Conservation (phyloP, 2,888 invertebrate genomes). For the Drepana falcataria region DNA sequence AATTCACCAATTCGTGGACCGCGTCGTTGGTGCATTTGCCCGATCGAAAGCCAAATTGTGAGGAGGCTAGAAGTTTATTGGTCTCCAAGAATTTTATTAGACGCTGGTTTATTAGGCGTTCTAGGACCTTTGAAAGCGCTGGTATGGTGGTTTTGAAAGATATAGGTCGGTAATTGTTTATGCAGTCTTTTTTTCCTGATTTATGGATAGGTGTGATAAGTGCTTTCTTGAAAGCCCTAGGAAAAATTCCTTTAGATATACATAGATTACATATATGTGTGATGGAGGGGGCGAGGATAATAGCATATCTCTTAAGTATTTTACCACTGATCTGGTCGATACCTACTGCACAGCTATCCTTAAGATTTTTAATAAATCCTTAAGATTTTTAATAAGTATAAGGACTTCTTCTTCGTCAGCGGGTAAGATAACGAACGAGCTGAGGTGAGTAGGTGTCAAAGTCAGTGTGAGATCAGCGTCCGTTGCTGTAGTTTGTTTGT, state of each 20-base stretch:
- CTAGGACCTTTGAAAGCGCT: conserved; percentile 5
- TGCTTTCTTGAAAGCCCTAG: conserved; percentile 1
- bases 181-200: conserved; percentile 4
- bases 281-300: too few relatives aligned
- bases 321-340: too few relatives aligned
- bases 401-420: too few relatives aligned
- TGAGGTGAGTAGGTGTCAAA: too few relatives aligned
- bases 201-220: conserved; percentile 7
- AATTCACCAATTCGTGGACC: not conserved
- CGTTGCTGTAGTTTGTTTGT: too few relatives aligned
- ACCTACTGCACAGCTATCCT: too few relatives aligned
- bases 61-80: conserved; percentile 2
- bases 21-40: conserved; percentile 6
- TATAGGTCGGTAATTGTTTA: conserved; percentile 7
- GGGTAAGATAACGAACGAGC: too few relatives aligned
- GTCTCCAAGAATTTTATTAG: conserved; percentile 4
- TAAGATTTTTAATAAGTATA: too few relatives aligned
- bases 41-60: conserved; percentile 8
- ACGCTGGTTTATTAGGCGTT: conserved; percentile 3
- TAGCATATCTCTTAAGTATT: too few relatives aligned
- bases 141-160: conserved; percentile 5
- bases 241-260: conserved; percentile 4
- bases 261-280: not conserved
- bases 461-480: too few relatives aligned
- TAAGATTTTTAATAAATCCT: too few relatives aligned